These are phyloP conservation scores for Zaprionus lineosus DNA, from an alignment of 2,888 invertebrate species.

Conservation along the genomic window DNA sequence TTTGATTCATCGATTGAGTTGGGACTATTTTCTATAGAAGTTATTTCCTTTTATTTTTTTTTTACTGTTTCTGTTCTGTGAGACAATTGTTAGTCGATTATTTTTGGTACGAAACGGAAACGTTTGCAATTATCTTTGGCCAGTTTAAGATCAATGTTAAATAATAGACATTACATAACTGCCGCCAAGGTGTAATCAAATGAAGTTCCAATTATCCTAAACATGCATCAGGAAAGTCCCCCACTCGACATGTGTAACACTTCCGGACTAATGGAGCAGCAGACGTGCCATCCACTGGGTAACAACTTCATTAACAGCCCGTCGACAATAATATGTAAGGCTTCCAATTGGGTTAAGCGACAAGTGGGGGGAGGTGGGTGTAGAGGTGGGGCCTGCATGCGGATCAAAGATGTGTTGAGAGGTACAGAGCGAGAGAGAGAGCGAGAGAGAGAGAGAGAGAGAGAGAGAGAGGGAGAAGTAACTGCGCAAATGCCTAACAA, in stretches of 20 bases:
- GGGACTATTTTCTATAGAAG: too few relatives aligned
- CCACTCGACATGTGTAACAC: conserved; percentile 61
- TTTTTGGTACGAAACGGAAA: too few relatives aligned
- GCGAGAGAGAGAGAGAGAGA: conserved; percentile 29
- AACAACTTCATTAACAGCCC: conserved; percentile 71
- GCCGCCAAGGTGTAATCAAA: conserved; percentile 57
- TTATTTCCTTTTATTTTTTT: too few relatives aligned
- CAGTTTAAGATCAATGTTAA: conserved; percentile 23
- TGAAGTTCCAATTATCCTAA: conserved; percentile 52
- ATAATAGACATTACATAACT: conserved; percentile 51
- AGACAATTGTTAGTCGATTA: too few relatives aligned
- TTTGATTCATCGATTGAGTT: too few relatives aligned
- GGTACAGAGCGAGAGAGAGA: conserved; percentile 14
- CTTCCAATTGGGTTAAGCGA: conserved; percentile 34
- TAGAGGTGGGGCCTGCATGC: too few relatives aligned
- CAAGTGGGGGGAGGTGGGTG: too few relatives aligned
- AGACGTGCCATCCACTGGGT: conserved; percentile 37
- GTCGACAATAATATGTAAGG: conserved; percentile 49
- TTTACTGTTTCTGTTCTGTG: too few relatives aligned
- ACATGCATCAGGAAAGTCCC: conserved; percentile 32
- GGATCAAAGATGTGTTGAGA: conserved; percentile 56
- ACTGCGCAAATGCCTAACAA: too few relatives aligned
- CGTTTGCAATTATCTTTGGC: too few relatives aligned
- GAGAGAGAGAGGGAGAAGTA: background rate
- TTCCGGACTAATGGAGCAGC: conserved; percentile 70